Conservation (phyloP, 2,113 vertebrate genomes). For the Gymnobelideus leadbeateri region DNA sequence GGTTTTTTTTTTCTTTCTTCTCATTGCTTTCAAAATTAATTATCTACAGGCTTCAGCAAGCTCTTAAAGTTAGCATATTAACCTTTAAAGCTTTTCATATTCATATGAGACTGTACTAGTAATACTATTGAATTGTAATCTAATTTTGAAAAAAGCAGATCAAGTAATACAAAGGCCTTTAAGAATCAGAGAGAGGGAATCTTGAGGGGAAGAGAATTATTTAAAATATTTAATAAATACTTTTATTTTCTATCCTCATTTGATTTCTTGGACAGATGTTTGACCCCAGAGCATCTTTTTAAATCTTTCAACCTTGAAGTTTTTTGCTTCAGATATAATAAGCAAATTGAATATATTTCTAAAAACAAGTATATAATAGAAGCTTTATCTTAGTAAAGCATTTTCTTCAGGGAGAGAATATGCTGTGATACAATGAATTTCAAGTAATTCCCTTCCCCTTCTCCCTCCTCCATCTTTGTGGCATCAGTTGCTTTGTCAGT, state of each 20-base stretch:
- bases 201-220: background rate
- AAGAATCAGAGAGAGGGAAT: background rate
- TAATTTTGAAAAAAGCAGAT: background rate
- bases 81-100: slow-evolving; percentile 10
- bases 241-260: background rate
- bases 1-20: background rate
- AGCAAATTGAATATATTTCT: background rate
- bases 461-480: background rate
- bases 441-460: background rate
- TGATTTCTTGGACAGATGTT: background rate
- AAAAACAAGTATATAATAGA: background rate
- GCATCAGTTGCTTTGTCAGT: background rate
- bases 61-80: slow-evolving; percentile 7
- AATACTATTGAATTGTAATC: background rate
- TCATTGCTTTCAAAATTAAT: background rate
- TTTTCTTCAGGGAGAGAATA: background rate
- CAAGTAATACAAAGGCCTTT: background rate
- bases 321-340: background rate
- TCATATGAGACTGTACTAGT: background rate
- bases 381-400: background rate
- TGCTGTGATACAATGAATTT: background rate
- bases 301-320: background rate
- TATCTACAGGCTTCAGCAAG: background rate
- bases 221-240: background rate
- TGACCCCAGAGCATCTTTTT: background rate